A percentile compares a stretch with the other conserved stretches of the same genome.
phyloP scores from a whole-genome alignment of 2,113 vertebrate genomes.

The Petrocephalus microphthalmus region DNA sequence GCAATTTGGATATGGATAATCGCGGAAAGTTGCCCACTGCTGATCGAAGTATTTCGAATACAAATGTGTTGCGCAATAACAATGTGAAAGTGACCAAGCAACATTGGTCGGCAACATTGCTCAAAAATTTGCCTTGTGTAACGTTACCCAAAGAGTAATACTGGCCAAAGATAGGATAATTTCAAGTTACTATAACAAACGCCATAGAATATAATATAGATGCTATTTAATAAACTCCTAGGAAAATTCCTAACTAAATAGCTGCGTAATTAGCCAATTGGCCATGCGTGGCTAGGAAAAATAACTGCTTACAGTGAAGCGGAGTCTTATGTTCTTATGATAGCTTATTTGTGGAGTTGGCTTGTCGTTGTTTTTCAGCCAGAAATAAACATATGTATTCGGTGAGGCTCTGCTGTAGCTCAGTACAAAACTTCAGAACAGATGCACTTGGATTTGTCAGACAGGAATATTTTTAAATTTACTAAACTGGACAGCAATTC shows the following conservation, averaged over 20 bases:
- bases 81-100: neutral
- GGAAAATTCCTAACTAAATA: neutral
- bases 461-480: conserved; percentile 8
- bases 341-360: neutral
- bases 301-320: neutral
- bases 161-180: neutral
- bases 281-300: neutral
- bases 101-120: neutral
- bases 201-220: neutral
- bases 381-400: neutral
- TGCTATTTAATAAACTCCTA: neutral
- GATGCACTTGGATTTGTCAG: neutral
- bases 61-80: neutral
- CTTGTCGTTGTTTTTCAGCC: neutral
- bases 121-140: neutral
- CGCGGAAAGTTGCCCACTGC: neutral
- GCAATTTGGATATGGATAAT: neutral
- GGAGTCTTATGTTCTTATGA: neutral
- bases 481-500: neutral
- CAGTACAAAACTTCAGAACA: neutral
- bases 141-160: neutral
- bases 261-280: neutral
- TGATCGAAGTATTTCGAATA: neutral
- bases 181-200: neutral
- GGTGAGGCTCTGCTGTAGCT: neutral